These are phyloP conservation scores for Apodemus sylvaticus DNA, from an alignment of 2,113 vertebrate genomes.

Conservation along the genomic window DNA sequence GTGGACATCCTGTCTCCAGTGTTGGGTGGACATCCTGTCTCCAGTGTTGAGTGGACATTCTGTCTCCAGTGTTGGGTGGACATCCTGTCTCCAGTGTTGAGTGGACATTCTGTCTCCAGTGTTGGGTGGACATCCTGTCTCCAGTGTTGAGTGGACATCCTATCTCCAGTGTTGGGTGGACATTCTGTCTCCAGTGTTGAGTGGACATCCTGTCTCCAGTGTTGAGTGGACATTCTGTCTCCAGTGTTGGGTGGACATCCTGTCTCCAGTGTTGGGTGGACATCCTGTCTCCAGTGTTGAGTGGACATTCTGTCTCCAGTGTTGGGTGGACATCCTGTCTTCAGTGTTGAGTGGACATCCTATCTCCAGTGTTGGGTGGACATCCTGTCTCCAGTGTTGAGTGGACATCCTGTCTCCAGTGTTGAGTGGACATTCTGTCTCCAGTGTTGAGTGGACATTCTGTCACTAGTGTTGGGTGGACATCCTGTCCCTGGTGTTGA, in stretches of 20 bases:
- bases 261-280: neutral
- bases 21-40: too few species aligned
- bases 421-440: neutral
- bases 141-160: too few species aligned
- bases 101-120: too few species aligned
- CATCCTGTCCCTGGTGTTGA: neutral
- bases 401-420: neutral
- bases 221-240: too few species aligned
- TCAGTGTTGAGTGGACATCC: neutral
- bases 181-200: too few species aligned
- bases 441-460: neutral
- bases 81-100: too few species aligned
- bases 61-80: too few species aligned
- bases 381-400: neutral
- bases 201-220: neutral
- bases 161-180: too few species aligned
- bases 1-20: too few species aligned
- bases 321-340: neutral
- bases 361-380: neutral
- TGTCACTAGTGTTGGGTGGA: neutral
- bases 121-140: too few species aligned
- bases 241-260: neutral
- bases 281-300: neutral
- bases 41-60: too few species aligned
- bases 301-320: neutral